phyloP scores from a whole-genome alignment of 2,797 vertebrate genomes.

The Rhadinocentrus ornatus region DNA sequence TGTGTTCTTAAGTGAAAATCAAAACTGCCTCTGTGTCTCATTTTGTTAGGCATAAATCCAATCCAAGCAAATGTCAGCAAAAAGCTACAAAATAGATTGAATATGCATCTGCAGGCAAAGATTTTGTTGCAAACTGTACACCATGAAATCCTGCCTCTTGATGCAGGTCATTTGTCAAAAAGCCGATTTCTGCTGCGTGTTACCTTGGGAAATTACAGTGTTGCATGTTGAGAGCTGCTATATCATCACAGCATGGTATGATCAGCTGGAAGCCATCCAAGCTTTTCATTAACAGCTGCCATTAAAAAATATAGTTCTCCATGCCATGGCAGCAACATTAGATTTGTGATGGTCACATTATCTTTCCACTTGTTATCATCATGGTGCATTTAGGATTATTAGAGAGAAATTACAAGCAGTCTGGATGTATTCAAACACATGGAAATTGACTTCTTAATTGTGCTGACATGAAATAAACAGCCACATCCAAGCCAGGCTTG shows the following conservation, averaged over 20 bases:
- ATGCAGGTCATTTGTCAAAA: conserved; percentile 1
- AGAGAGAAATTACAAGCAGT: not conserved
- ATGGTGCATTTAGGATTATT: conserved; percentile 2
- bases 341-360: not conserved
- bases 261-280: conserved; percentile 5
- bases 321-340: conserved; percentile 35
- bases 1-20: not conserved
- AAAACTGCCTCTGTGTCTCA: not conserved
- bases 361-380: conserved; percentile 8
- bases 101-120: not conserved
- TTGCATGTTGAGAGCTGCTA: conserved; percentile 2
- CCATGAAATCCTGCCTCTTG: not conserved
- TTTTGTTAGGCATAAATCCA: conserved; percentile 10
- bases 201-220: not conserved
- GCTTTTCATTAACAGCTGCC: conserved; percentile 4
- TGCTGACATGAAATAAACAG: not conserved
- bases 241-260: conserved; percentile 5
- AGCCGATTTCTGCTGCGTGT: not conserved
- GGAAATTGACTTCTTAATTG: not conserved
- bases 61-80: not conserved
- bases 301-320: conserved; percentile 2
- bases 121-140: conserved; percentile 5
- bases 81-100: not conserved
- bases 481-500: not conserved
- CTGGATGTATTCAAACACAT: conserved; percentile 1